Conservation (phyloP, 2,113 vertebrate genomes). For the Perccottus glenii region DNA sequence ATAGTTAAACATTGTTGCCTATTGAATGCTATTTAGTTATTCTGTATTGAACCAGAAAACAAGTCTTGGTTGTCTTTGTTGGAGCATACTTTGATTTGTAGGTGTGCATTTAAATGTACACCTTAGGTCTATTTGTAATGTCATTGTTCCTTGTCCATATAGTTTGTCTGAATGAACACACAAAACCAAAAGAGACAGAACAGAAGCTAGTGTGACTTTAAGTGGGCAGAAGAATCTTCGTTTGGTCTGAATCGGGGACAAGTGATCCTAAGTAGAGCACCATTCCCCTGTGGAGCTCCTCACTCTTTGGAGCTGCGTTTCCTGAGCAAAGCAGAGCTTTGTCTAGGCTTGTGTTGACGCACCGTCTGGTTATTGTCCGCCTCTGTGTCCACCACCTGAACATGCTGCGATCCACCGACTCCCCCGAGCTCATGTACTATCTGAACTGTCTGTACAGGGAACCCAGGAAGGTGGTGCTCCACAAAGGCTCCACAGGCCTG, state of each 20-base stretch:
- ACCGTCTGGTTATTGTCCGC: constrained; percentile 15
- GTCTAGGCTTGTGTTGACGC: constrained; percentile 10
- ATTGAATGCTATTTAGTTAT: neutral
- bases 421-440: constrained; percentile 79
- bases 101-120: neutral
- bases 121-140: no score
- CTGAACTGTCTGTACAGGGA: constrained; percentile 88
- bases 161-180: neutral
- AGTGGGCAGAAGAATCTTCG: constrained; percentile 36
- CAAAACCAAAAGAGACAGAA: neutral
- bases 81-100: neutral
- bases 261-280: constrained; percentile 77
- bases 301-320: constrained; percentile 44
- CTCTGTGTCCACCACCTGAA: constrained; percentile 34
- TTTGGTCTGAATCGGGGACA: constrained; percentile 74
- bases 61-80: neutral
- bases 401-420: constrained; percentile 74
- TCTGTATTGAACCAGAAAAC: neutral
- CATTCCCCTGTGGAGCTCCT: constrained; percentile 67
- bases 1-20: neutral
- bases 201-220: constrained; percentile 2
- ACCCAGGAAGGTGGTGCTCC: constrained; percentile 92
- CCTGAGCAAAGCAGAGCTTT: constrained; percentile 43
- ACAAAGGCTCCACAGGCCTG: constrained; percentile 95
- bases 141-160: no score